Evolutionary conservation across 2,888 invertebrate species (phyloP), one percentile per base, ranked within the genome.

Genomic region (Nasonovia ribisnigri): DNA sequence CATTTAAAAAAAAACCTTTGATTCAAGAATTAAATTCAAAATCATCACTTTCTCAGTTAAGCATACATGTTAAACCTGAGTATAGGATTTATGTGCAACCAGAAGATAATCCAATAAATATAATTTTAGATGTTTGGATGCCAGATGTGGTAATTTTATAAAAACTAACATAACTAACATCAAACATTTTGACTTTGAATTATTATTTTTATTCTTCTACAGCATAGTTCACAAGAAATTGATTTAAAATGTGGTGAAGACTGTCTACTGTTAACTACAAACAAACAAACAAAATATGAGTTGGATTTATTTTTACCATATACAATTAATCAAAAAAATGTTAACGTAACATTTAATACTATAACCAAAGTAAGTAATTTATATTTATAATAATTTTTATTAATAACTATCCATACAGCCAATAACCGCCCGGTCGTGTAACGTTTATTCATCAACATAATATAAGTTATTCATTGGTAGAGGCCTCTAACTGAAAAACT

Each of bases 21-120:
- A 95, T 95, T 26, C 94, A 95, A 88, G 95, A 95, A 95, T 94
- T 95, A 29, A 95, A 95, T 60, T 95, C 95, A 3, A 93, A 94
- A 84, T 3, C 20, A 67, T 86, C 90, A n/a, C 29, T n/a, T 20
- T 43, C 60, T 24, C 48, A 86, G 43, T 67, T 93, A 93, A 24
- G 67, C 8, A 86, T 36, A 67, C 86, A 93, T 86, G 29, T 93
- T 2, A 60, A 42, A 67, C 93, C 93, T 3, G 93, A 93, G 5
- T 93, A 90, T 51, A 93, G 46, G 29, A 60, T 93, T 60, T 93
- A 93, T 54, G 29, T 60, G 6, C 60, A 90, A 5, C 93, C 93
- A 20, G 90, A 93, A 51, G 20, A 90, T 29, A 86, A 90, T 51
- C 93, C 93, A 36, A 20, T 51, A 26, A 60, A 93, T 67, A n/a